A percentile compares a stretch with the other conserved stretches of the same genome.
Conservation (phyloP, 1,140 invertebrate species). For the Chrysoperla carnea region DNA sequence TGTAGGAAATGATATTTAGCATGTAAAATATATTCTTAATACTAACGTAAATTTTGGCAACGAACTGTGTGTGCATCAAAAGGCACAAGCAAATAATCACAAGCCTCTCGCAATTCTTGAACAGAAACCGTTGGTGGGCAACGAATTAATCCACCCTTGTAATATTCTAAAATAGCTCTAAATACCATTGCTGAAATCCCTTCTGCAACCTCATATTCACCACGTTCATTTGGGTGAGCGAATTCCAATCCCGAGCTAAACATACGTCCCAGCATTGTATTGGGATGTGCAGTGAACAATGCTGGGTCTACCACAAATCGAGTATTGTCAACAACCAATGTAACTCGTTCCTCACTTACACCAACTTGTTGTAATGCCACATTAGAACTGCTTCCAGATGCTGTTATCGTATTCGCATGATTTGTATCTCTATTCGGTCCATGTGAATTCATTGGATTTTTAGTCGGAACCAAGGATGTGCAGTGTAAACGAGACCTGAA, state of each 20-base stretch:
- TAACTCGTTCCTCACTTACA: constrained; percentile 57
- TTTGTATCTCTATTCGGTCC: not conserved
- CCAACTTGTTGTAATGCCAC: constrained; percentile 16
- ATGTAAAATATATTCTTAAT: constrained; percentile 6
- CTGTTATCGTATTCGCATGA: constrained; percentile 12
- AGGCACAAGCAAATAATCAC: constrained; percentile 95
- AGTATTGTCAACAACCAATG: constrained; percentile 85
- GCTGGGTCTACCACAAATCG: constrained; percentile 80
- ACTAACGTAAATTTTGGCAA: constrained; percentile 84
- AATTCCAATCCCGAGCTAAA: constrained; percentile 89
- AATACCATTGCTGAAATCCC: constrained; percentile 94
- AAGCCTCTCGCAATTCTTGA: constrained; percentile 91
- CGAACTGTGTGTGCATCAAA: constrained; percentile 93
- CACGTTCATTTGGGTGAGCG: constrained; percentile 82
- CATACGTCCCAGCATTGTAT: constrained; percentile 93
- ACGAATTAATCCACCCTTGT: constrained; percentile 73
- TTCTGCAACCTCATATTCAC: constrained; percentile 97
- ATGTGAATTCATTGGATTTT: not conserved
- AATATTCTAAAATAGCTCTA: constrained; percentile 90
- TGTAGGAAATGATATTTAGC: constrained; percentile 5
- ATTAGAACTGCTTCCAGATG: constrained; percentile 13
- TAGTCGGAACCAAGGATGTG: not conserved
- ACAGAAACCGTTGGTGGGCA: constrained; percentile 75
- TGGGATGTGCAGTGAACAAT: constrained; percentile 77
- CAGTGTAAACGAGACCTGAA: not conserved